phyloP scores from a whole-genome alignment of 2,113 vertebrate genomes.

The Chaetops frenatus region DNA sequence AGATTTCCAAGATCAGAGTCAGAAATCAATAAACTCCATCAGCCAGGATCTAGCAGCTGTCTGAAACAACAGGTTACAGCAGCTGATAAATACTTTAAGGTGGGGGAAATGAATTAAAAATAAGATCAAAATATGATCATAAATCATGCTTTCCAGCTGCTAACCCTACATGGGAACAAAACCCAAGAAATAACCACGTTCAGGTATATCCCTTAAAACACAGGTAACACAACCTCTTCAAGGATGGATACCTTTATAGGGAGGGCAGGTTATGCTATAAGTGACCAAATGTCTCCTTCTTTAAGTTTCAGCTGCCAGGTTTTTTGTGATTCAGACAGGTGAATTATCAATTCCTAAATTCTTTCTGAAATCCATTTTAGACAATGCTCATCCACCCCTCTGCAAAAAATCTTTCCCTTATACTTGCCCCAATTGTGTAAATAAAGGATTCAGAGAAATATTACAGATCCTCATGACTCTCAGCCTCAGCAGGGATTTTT shows the following conservation, averaged over 20 bases:
- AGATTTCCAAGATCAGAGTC: not conserved
- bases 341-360: not conserved
- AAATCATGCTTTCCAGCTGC: not conserved
- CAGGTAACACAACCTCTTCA: not conserved
- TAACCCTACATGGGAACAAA: not conserved
- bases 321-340: not conserved
- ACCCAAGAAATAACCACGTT: not conserved
- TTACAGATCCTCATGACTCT: not conserved
- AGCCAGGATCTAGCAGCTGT: not conserved
- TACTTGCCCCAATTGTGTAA: not conserved
- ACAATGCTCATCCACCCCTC: not conserved
- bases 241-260: not conserved
- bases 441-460: not conserved
- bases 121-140: not conserved
- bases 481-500: not conserved
- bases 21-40: constrained; percentile 45
- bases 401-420: not conserved
- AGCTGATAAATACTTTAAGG: constrained; percentile 16
- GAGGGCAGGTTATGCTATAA: not conserved
- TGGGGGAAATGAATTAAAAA: constrained; percentile 20
- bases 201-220: not conserved
- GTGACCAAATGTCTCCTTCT: not conserved
- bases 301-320: not conserved
- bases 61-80: constrained; percentile 2
- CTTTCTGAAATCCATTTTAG: not conserved